phyloP scores from a whole-genome alignment of 2,888 invertebrate species.

The Caenorhabditis angaria region DNA sequence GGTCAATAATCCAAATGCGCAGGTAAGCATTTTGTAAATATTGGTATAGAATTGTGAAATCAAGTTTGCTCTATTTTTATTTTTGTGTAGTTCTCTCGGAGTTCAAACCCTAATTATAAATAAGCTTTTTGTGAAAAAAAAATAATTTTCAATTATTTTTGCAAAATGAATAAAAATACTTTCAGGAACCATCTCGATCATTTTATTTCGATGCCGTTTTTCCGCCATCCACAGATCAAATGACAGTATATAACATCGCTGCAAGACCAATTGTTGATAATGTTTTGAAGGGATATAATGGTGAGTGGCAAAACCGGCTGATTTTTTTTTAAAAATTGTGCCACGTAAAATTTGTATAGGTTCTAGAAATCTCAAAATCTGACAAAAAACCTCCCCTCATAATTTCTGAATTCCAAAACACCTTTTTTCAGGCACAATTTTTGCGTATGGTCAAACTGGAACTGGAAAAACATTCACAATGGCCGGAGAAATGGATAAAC shows the following conservation, averaged over 20 bases:
- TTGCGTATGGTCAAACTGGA: constrained; percentile 81
- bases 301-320: no score
- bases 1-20: constrained; percentile 23
- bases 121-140: no score
- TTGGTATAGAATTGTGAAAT: no score
- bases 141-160: constrained; percentile 2
- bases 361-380: background rate
- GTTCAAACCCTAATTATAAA: no score
- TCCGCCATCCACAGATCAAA: constrained; percentile 81
- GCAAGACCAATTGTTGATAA: constrained; percentile 96
- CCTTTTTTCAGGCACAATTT: constrained; percentile 76
- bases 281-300: constrained; percentile 93
- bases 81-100: no score
- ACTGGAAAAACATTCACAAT: constrained; percentile 99
- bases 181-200: constrained; percentile 79
- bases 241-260: constrained; percentile 93
- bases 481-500: constrained; percentile 88
- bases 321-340: background rate
- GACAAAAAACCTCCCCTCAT: background rate
- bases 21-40: constrained; percentile 32
- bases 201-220: constrained; percentile 96
- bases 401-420: constrained; percentile 1
- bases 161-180: background rate
- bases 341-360: background rate
- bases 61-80: no score